phyloP scores from a whole-genome alignment of 2,113 vertebrate species.

The Phainopepla nitens region DNA sequence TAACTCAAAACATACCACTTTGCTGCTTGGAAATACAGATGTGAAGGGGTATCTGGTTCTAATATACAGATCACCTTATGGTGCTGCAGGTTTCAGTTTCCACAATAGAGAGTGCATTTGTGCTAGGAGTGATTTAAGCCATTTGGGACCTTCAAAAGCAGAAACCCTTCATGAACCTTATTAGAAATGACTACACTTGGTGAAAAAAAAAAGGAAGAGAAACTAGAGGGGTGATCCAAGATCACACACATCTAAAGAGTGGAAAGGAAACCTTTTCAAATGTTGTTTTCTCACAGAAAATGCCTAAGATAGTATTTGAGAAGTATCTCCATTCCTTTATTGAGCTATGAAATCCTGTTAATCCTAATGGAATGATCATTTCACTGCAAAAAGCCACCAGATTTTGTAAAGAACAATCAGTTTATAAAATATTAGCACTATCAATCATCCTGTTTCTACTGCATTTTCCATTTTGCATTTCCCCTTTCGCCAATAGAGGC shows the following conservation, averaged over 20 bases:
- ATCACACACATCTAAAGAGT: slow-evolving; percentile 35
- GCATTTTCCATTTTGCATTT: background rate
- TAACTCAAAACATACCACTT: slow-evolving; percentile 50
- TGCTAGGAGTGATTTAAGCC: slow-evolving; percentile 61
- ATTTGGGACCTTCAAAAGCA: slow-evolving; percentile 68
- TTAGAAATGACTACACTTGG: slow-evolving; percentile 57
- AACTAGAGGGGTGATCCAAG: slow-evolving; percentile 42
- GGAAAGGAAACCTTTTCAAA: slow-evolving; percentile 28
- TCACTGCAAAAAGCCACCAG: background rate
- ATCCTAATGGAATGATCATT: background rate
- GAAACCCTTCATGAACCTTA: slow-evolving; percentile 56
- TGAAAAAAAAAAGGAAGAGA: slow-evolving; percentile 37
- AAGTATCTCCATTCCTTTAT: background rate
- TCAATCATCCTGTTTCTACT: background rate
- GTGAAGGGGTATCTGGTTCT: slow-evolving; percentile 60
- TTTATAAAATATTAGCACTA: background rate
- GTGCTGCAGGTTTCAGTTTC: slow-evolving; percentile 66
- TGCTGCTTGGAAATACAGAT: slow-evolving; percentile 49
- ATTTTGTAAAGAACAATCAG: background rate
- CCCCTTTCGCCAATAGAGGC: background rate
- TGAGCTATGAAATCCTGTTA: background rate
- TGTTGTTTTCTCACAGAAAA: slow-evolving; percentile 14
- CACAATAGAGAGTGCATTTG: slow-evolving; percentile 65
- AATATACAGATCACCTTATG: slow-evolving; percentile 66
- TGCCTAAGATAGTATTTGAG: background rate